These are phyloP conservation scores for Chondrosia reniformis DNA, from an alignment of 37 sponge, comb jelly and placozoan species.

Conservation along the genomic window DNA sequence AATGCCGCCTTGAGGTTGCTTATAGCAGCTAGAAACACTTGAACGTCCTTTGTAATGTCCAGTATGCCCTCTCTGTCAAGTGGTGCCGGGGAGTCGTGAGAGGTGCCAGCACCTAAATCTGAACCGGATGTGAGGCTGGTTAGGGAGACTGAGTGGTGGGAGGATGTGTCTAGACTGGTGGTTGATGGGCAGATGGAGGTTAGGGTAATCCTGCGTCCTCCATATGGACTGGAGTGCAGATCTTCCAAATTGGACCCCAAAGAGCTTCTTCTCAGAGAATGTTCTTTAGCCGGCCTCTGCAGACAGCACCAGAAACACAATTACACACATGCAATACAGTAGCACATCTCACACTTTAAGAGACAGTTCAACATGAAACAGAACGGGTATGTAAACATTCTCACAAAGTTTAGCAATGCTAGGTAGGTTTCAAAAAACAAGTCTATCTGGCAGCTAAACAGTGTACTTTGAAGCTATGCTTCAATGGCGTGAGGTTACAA, in stretches of 20 bases:
- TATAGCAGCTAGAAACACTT: neutral
- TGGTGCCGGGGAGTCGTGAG: neutral
- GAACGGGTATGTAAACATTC: no score
- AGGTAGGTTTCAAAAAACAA: no score
- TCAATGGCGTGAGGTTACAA: no score
- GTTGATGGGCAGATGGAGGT: neutral
- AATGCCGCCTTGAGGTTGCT: neutral
- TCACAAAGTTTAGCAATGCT: no score
- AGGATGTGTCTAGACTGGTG: conserved; percentile 11
- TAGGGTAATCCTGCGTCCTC: neutral
- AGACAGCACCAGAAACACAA: neutral
- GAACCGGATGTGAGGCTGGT: neutral
- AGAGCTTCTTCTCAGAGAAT: neutral
- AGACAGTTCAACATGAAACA: no score
- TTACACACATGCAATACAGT: neutral
- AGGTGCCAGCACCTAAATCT: neutral
- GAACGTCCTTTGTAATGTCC: neutral
- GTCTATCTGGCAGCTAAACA: no score
- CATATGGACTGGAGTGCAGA: neutral
- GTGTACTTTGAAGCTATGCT: no score
- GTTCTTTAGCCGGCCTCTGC: neutral
- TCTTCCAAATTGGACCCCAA: neutral
- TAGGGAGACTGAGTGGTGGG: neutral
- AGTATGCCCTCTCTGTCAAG: neutral
- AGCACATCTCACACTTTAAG: no score